Base-by-base conservation (phyloP, 1,140 invertebrate genomes). In the Druon quercuslanigerum region DNA sequence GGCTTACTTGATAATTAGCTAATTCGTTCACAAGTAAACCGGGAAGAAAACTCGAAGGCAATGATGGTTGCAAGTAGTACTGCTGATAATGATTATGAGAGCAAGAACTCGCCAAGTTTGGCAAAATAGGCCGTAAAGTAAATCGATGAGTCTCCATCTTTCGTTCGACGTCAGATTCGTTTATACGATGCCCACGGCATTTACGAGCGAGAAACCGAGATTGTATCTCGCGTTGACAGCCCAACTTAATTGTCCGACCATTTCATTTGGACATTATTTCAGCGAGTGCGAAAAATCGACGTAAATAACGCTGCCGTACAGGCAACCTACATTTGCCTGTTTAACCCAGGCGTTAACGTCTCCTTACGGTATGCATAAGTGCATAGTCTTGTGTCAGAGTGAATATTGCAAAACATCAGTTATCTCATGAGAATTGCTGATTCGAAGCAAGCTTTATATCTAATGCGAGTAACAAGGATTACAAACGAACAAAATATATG, bases 111-210 rank as follows among this genome's bases (percentile, higher is more conserved):
- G 25, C 25, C 14, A 20, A 46, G 60, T 33, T 66, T 40, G 60
- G 60, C 33, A 46, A 66, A 66, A 66, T 66, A 16, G 60, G 20
- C 60, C 13, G 60, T 66, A 66, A 66, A 66, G 33, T 20, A 66
- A 40, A 66, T 66, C 60, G 60, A 66, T 66, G 25, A 8, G 8
- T 6, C 60, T 66, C 25, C 60, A 40, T n/a, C n/a, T 66, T 33
- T 66, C 60, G 40, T 46, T 66, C 16, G 60, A 66, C 40, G 60
- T 66, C 60, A 66, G 60, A 66, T 20, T 66, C 57, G 57, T 25
- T 66, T 66, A 66, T 66, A 66, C 12, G 60, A 66, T 66, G 60
- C 57, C 57, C 57, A 66, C 46, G 25, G 60, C 60, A 66, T 66
- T 66, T 66, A 66, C 60, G 60, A 66, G 60, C 60, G 60, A 60